Percentiles rank a stretch among this genome's conserved stretches.
Evolutionary conservation across 2,797 vertebrate species (phyloP).

Genomic region (Lepilemur ruficaudatus): DNA sequence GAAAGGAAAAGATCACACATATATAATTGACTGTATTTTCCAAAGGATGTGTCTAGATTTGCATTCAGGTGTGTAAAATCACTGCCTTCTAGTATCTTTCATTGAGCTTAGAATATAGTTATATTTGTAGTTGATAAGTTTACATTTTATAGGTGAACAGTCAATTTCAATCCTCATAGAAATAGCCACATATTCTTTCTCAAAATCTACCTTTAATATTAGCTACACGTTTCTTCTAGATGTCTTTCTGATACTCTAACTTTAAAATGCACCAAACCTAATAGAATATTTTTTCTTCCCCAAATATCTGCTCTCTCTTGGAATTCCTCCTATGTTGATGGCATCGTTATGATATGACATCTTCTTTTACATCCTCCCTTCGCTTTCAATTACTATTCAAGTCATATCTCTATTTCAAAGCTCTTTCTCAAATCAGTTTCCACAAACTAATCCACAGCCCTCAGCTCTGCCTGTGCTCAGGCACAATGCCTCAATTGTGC

Average conservation of each 20-base stretch:
- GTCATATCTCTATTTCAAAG: not conserved
- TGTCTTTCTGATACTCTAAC: not conserved
- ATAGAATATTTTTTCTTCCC: not conserved
- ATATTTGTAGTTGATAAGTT: not conserved
- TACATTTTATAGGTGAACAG: not conserved
- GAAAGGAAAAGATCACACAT: not conserved
- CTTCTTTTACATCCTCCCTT: not conserved
- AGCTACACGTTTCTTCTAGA: not conserved
- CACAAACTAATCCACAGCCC: rapidly evolving
- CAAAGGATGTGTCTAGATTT: not conserved
- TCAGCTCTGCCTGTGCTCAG: not conserved
- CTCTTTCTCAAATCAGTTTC: not conserved
- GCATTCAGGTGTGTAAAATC: not conserved
- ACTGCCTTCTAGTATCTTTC: not conserved
- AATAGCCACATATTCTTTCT: not conserved
- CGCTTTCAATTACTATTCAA: not conserved
- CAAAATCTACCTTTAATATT: not conserved
- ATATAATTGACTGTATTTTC: not conserved
- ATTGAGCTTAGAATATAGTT: not conserved
- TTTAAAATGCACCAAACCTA: not conserved
- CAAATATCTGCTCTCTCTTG: not conserved
- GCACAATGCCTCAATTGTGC: not conserved
- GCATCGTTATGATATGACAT: not conserved
- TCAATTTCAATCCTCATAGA: not conserved
- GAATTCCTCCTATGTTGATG: not conserved